Evolutionary conservation across 2,888 invertebrate genomes (phyloP), one percentile per base, ranked within the genome.

Genomic region (Harmothoe impar): DNA sequence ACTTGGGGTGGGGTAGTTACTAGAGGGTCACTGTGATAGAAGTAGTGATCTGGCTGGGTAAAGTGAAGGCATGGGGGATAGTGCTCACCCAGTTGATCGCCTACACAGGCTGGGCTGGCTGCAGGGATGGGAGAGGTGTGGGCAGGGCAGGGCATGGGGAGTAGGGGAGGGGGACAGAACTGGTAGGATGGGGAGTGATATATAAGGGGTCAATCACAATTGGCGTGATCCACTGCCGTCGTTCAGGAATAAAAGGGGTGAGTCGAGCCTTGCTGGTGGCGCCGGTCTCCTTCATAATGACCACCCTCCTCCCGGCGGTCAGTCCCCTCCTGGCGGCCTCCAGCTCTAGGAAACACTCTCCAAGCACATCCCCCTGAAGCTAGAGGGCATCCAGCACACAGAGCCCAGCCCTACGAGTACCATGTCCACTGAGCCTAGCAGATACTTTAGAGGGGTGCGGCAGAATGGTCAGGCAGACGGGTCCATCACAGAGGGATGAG

Each of bases 391-490:
- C n/a, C 62, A 3, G 0, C 62, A 62, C 23, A 20, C 62, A 62
- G 20, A 20, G 23, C 62, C 62, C 62, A 15, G 7, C 62, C 62
- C 62, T 62, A 20, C 62, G 3, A 20, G 23, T 62, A 20, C 62
- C 62, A 20, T 62, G 23, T 62, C 62, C 12, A 20, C 62, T n/a
- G 62, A 62, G 23, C 62, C 12, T 62, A 29, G n/a, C 15, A 29
- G 72, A 29, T 29, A 72, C 72, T 72, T 72, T 72, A 72, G 29
- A 29, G 29, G 17, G 72, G 72, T 7, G 15, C 3, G 29, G 7
- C 72, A 25, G 72, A 72, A 72, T 72, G 72, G 72, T 29, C 72
- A n/a, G 72, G 29, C 29, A 72, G 29, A 72, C 31, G 72, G 72
- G 72, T 72, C 72, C 72, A n/a, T 72, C 72, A 72, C n/a, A 29